These are phyloP conservation scores for Eupithecia subumbrata DNA, from an alignment of 2,888 invertebrate species.

Conservation along the genomic window DNA sequence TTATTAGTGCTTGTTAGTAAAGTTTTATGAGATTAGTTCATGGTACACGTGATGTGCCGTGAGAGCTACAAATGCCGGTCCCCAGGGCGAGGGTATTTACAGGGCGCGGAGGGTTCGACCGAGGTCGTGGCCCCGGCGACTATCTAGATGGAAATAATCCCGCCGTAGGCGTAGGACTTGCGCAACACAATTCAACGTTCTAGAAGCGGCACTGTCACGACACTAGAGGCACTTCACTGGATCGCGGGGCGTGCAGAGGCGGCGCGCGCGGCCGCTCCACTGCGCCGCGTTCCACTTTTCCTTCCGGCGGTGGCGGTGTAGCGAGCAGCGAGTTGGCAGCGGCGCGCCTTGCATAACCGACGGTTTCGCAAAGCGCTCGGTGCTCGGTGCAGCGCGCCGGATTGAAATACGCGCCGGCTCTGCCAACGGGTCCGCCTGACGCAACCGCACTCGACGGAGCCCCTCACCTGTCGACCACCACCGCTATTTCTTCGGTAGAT, in stretches of 20 bases:
- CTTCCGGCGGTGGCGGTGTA: conserved; percentile 76
- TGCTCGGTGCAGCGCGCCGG: conserved; percentile 77
- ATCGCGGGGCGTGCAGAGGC: conserved; percentile 75
- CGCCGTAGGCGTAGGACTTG: conserved; percentile 77
- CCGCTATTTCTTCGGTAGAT: conserved; percentile 63
- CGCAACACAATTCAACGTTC: conserved; percentile 80
- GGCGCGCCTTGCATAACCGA: conserved; percentile 82
- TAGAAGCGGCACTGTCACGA: conserved; percentile 82
- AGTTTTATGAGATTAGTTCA: conserved; percentile 54
- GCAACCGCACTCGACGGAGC: conserved; percentile 64
- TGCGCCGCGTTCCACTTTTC: conserved; percentile 83
- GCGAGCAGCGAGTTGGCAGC: conserved; percentile 81
- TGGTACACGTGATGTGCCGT: conserved; percentile 60
- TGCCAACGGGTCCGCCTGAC: conserved; percentile 68
- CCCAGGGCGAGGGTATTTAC: conserved; percentile 50
- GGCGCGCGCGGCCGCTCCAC: conserved; percentile 80
- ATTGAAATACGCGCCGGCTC: conserved; percentile 79
- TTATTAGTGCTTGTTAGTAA: conserved; percentile 33
- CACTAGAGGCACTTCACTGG: conserved; percentile 78
- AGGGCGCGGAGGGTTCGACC: conserved; percentile 56
- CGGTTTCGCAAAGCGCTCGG: conserved; percentile 82
- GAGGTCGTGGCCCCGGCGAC: conserved; percentile 64
- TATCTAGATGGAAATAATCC: conserved; percentile 80
- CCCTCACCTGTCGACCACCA: conserved; percentile 64
- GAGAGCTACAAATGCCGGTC: conserved; percentile 59